Conservation (phyloP, 2,113 vertebrate genomes). For the Chamaea fasciata region DNA sequence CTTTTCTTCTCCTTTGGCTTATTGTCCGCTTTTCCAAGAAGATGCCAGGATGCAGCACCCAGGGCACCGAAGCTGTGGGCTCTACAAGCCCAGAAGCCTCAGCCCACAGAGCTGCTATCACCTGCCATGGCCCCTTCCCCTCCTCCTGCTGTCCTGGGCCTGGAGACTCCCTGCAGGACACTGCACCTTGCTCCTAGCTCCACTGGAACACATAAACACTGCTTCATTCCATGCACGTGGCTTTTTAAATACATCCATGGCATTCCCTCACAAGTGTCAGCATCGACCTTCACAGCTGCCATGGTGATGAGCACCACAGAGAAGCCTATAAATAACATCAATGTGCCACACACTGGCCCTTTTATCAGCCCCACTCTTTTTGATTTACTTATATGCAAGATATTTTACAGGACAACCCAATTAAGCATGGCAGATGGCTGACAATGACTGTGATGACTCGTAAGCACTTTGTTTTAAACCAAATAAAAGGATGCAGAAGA, state of each 20-base stretch:
- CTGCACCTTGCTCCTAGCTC: background rate
- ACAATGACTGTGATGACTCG: accelerated
- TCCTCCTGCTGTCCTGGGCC: accelerated
- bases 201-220: accelerated
- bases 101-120: accelerated
- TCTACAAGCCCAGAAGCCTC: background rate
- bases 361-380: background rate
- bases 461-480: background rate
- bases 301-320: background rate
- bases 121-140: background rate
- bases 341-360: background rate
- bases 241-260: background rate
- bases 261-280: background rate
- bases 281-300: background rate
- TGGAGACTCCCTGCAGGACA: background rate
- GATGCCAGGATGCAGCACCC: background rate
- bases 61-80: background rate
- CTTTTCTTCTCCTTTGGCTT: background rate
- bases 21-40: background rate
- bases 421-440: background rate
- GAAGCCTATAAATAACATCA: slow-evolving; percentile 21
- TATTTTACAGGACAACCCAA: slow-evolving; percentile 14
- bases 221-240: background rate
- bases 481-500: background rate
- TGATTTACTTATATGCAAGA: slow-evolving; percentile 16